These are phyloP conservation scores for Psix sp. DNA, from an alignment of 1,140 invertebrate species.

Conservation along the genomic window DNA sequence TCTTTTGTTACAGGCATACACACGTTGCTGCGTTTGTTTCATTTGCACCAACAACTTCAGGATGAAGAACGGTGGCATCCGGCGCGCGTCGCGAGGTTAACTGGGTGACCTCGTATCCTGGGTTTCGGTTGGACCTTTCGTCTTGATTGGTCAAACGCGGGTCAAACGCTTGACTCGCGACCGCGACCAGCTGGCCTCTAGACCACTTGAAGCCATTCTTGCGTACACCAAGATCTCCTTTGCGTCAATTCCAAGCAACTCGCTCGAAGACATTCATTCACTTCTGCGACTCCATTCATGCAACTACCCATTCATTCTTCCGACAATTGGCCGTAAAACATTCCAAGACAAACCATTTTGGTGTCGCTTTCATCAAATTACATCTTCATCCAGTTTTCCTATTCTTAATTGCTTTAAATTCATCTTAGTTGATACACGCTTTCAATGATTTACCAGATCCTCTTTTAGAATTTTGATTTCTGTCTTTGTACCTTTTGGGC, in stretches of 20 bases:
- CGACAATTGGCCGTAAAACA: constrained; percentile 56
- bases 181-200: constrained; percentile 62
- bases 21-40: too few species aligned
- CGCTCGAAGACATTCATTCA: constrained; percentile 47
- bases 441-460: too few species aligned
- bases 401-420: too few species aligned
- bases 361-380: too few species aligned
- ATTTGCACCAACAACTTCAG: constrained; percentile 25
- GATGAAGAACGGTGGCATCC: constrained; percentile 60
- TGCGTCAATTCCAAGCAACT: constrained; percentile 46
- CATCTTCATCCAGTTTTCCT: too few species aligned
- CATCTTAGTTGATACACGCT: too few species aligned
- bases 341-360: too few species aligned
- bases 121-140: constrained; percentile 55
- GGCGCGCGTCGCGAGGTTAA: constrained; percentile 62
- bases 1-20: too few species aligned
- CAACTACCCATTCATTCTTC: constrained; percentile 42
- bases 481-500: too few species aligned
- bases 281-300: constrained; percentile 58
- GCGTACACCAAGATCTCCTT: constrained; percentile 41
- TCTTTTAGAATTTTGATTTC: too few species aligned
- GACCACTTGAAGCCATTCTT: constrained; percentile 57
- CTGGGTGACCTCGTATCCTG: constrained; percentile 61
- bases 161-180: constrained; percentile 62
- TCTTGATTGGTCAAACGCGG: constrained; percentile 61